Evolutionary conservation across 2,113 vertebrate genomes (phyloP), one percentile per base, ranked within the genome.

Genomic region (Lutjanus erythropterus): DNA sequence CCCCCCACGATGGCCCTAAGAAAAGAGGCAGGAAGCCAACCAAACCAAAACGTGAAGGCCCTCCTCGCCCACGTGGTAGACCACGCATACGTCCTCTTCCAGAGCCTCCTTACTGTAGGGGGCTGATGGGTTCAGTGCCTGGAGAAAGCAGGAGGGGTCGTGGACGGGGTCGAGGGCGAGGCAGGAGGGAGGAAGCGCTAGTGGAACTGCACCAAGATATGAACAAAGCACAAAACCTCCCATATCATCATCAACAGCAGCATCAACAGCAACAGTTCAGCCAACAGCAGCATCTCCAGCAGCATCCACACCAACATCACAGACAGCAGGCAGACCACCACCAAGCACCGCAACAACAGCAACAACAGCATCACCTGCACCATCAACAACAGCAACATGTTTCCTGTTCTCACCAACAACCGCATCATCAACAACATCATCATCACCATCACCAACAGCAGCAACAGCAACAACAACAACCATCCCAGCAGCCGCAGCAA

Each of bases 1-100:
- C 90, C 53, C 78, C 88, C 5, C 85, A 88, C 0, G 89, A 96
- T 0, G 96, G 94, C 0, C 96, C 97, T 71, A 97, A 97, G 33
- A 97, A 97, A 47, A 92, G 97, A 0, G 96, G 97, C 8, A 94
- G 97, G 25, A 97, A 97, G 39, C 96, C 97, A 33, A 96, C 96
- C 42, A 97, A 97, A 87, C 96, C 97, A 64, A 98, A 98, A 87
- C 87, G 96, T 0, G 97, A 98, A 1, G 97, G 97, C 0, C 97
- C 97, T 0, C 97, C 97, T 4, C 86, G 97, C 0, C 97, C 97
- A 0, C 81, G 97, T 4, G 97, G 97, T 0, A 87, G 97, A 18
- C 97, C 97, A 0, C 93, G 97, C 2, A 98, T 97, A 81, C 95
- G 97, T 18, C 97, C 97, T 0, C 88, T 97, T 64, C 96, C 96